Evolutionary conservation across 2,113 vertebrate species (phyloP), one percentile per base, ranked within the genome.

Genomic region (Tricholaema leucomelas): DNA sequence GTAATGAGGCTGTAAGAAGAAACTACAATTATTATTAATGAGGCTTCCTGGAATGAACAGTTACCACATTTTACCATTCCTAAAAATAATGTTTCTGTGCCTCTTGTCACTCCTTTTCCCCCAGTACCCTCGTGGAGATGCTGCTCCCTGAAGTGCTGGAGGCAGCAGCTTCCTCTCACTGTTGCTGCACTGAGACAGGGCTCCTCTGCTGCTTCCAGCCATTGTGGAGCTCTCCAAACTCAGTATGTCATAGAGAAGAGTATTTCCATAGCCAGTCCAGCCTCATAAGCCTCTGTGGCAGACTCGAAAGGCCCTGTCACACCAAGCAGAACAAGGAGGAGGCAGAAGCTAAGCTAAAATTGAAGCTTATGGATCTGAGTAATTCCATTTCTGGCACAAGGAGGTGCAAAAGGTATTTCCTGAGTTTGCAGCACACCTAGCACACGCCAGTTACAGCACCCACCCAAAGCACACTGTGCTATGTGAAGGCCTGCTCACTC

Each of bases 331-430:
- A 95, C 86, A 95, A 91, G 38, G 84, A 95, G 60, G 71, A 88
- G 64, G 60, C 87, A 94, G 87, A 86, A 85, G 72, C 71, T 85
- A 72, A 91, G 78, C 71, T 89, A 83, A 95, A 91, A 94, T 19
- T 55, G 92, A 95, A 86, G 83, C 66, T 67, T 82, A 58, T 90
- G 85, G 83, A 64, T 93, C 88, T 95, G 94, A 95, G 73, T 96
- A 90, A 94, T 76, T 84, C 55, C 0, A 56, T 55, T 84, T 90
- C 83, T 94, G 86, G 88, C 77, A 55, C 55, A 58, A 76, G 31
- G 40, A 94, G 86, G 90, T 95, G 88, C 66, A 94, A 85, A 93
- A 85, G 88, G 78, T 63, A 55, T 81, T 92, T 96, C 83, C 92
- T 81, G 86, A 60, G 40, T 90, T 84, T 55, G 59, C 77, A 12